phyloP scores from a whole-genome alignment of 2,797 vertebrate species.

The Gymnodraco acuticeps region DNA sequence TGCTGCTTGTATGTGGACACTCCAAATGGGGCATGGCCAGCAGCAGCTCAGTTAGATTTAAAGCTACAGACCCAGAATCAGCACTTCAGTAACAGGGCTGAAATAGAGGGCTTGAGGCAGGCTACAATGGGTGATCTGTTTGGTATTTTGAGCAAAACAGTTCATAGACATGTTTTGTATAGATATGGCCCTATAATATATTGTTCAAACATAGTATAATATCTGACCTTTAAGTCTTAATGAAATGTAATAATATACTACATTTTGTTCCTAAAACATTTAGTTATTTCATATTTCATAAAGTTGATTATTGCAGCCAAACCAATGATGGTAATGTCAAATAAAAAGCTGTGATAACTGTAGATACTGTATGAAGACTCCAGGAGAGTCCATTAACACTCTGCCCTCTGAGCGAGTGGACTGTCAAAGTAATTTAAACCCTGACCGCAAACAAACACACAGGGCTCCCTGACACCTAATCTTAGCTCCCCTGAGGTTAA shows the following conservation, averaged over 20 bases:
- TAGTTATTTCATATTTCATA: conserved; percentile 8
- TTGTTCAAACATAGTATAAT: too few relatives aligned
- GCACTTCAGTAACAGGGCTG: too few relatives aligned
- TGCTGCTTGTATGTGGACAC: too few relatives aligned
- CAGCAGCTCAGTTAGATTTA: too few relatives aligned
- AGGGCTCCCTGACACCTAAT: conserved; percentile 30
- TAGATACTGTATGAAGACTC: conserved; percentile 41
- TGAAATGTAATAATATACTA: not conserved
- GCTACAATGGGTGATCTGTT: too few relatives aligned
- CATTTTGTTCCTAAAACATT: not conserved
- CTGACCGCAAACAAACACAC: conserved; percentile 29
- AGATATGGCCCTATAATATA: too few relatives aligned
- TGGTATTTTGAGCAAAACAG: too few relatives aligned
- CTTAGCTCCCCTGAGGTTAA: conserved; percentile 39
- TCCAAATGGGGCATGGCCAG: too few relatives aligned
- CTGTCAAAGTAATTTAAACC: conserved; percentile 54
- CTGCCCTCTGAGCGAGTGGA: conserved; percentile 38
- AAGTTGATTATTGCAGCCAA: not conserved
- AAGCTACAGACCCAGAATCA: too few relatives aligned
- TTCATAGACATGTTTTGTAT: too few relatives aligned
- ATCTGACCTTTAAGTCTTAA: too few relatives aligned
- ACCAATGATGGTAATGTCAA: conserved; percentile 39
- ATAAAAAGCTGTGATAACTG: conserved; percentile 55
- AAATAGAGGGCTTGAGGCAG: too few relatives aligned
- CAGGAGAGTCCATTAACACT: conserved; percentile 56